Percentiles rank a stretch among this genome's conserved stretches.
phyloP scores from a whole-genome alignment of 2,113 vertebrate genomes.

The Ptilorrhoa leucosticta region DNA sequence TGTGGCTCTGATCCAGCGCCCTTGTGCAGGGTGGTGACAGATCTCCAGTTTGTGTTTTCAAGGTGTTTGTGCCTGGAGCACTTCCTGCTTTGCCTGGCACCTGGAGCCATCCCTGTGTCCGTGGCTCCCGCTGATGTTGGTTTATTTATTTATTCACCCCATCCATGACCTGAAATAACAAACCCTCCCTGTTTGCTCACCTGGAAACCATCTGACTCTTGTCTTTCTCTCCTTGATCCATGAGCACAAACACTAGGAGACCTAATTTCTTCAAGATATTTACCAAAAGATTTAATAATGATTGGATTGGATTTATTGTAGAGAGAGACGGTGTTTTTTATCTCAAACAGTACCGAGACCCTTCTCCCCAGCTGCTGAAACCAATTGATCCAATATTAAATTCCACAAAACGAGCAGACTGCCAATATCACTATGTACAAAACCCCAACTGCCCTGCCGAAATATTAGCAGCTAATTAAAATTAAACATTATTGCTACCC shows the following conservation, averaged over 20 bases:
- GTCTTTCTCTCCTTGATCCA: neutral
- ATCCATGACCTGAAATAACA: neutral
- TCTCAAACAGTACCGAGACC: neutral
- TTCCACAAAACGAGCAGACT: neutral
- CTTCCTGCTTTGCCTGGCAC: neutral
- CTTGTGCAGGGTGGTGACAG: neutral
- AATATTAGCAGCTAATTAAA: slow-evolving; percentile 7
- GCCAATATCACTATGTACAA: neutral
- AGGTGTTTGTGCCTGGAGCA: neutral
- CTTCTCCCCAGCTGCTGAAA: neutral
- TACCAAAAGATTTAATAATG: slow-evolving; percentile 40
- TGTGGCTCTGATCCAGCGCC: rapidly evolving
- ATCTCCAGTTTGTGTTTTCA: neutral
- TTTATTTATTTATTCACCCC: neutral
- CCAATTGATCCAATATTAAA: neutral
- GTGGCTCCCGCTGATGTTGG: neutral
- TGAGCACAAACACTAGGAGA: neutral
- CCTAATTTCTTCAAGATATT: slow-evolving; percentile 32
- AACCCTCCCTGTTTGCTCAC: neutral
- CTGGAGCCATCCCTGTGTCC: rapidly evolving
- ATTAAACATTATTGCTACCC: neutral
- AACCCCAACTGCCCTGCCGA: neutral
- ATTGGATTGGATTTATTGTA: slow-evolving; percentile 48
- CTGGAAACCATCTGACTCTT: neutral
- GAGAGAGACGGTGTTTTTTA: neutral